phyloP scores from a whole-genome alignment of 2,113 vertebrate genomes.

The Perccottus glenii region DNA sequence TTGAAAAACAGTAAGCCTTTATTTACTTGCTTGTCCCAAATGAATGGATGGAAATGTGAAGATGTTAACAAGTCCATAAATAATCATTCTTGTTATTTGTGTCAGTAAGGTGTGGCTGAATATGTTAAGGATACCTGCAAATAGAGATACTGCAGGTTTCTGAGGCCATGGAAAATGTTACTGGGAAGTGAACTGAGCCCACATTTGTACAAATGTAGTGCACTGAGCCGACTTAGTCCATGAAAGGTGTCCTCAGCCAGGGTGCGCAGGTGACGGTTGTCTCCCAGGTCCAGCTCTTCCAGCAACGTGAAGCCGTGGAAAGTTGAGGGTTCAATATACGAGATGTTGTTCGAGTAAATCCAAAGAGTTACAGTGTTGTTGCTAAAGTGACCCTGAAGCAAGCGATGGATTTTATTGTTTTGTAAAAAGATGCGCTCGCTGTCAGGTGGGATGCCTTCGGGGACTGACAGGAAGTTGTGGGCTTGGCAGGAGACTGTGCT shows the following conservation, averaged over 20 bases:
- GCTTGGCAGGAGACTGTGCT: slow-evolving; percentile 98
- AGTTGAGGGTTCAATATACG: slow-evolving; percentile 91
- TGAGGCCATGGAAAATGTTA: slow-evolving; percentile 91
- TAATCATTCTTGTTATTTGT: background rate
- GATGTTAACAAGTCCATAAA: too few relatives aligned
- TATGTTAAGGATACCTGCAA: slow-evolving; percentile 79
- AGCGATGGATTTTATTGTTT: slow-evolving; percentile 94
- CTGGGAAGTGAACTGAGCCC: slow-evolving; percentile 90
- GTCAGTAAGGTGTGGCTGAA: background rate
- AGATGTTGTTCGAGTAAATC: slow-evolving; percentile 99
- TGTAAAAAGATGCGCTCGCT: slow-evolving; percentile 97
- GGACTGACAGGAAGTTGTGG: slow-evolving; percentile 92
- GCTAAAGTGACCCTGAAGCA: slow-evolving; percentile 92
- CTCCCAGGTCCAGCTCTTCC: slow-evolving; percentile 97
- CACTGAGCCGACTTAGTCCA: slow-evolving; percentile 90
- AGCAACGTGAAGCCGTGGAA: slow-evolving; percentile 91
- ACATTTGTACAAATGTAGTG: slow-evolving; percentile 94
- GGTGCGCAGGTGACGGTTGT: slow-evolving; percentile 92
- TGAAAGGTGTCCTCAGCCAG: slow-evolving; percentile 95
- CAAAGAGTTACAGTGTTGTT: slow-evolving; percentile 93
- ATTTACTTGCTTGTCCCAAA: too few relatives aligned
- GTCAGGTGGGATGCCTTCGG: slow-evolving; percentile 92
- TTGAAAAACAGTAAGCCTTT: too few relatives aligned
- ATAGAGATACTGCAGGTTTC: slow-evolving; percentile 97
- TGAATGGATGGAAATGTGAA: too few relatives aligned